Conservation (phyloP, 2,888 invertebrate genomes). For the Oxycera nigricornis region DNA sequence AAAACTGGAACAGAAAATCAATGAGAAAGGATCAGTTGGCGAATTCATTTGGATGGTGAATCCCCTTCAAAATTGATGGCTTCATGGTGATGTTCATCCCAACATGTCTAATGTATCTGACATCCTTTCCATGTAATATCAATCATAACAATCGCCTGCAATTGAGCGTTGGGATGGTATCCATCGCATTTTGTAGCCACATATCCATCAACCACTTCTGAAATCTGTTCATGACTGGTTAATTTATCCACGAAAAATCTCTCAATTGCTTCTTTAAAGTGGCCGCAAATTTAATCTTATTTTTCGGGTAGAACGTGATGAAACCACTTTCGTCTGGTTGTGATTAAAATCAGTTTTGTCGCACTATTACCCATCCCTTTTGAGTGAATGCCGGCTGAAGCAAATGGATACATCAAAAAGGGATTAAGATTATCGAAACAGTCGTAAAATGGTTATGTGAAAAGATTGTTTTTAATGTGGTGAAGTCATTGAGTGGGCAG, state of each 20-base stretch:
- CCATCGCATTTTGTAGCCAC: too few species aligned
- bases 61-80: too few species aligned
- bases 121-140: too few species aligned
- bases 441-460: constrained; percentile 9
- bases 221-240: too few species aligned
- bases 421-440: constrained; percentile 23
- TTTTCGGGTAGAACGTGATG: background rate
- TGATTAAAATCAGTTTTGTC: constrained; percentile 1
- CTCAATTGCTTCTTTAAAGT: background rate
- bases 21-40: too few species aligned
- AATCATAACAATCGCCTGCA: too few species aligned
- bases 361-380: background rate
- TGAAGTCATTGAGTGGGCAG: background rate
- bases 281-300: background rate
- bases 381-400: background rate
- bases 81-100: too few species aligned
- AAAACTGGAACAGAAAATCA: too few species aligned
- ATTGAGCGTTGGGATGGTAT: too few species aligned
- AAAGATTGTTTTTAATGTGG: background rate
- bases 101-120: too few species aligned
- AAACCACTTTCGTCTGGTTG: background rate
- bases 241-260: constrained; percentile 3
- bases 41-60: too few species aligned
- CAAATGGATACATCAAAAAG: constrained; percentile 26
- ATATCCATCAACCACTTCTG: too few species aligned